Conservation (phyloP, 2,888 invertebrate species). For the Sesia bembeciformis region DNA sequence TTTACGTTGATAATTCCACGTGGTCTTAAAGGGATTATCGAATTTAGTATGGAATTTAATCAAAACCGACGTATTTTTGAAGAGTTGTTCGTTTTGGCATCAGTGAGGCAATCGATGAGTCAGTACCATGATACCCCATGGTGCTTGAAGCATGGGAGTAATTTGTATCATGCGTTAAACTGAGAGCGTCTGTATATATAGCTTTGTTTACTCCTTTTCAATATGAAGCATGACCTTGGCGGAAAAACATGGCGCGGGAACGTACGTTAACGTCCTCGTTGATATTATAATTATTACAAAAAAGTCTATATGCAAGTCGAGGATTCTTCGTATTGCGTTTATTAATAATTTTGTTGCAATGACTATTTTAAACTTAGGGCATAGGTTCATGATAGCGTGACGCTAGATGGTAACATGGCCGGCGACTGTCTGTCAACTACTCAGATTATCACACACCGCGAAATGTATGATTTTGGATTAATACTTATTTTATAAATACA, state of each 20-base stretch:
- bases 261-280: slow-evolving; percentile 44
- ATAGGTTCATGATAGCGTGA: slow-evolving; percentile 60
- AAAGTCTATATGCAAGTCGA: slow-evolving; percentile 15
- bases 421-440: slow-evolving; percentile 47
- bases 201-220: slow-evolving; percentile 68
- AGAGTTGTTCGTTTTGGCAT: slow-evolving; percentile 32
- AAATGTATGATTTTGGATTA: slow-evolving; percentile 18
- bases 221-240: slow-evolving; percentile 67
- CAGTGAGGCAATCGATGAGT: slow-evolving; percentile 57
- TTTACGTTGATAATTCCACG: slow-evolving; percentile 27
- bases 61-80: slow-evolving; percentile 59
- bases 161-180: slow-evolving; percentile 11
- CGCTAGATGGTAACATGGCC: slow-evolving; percentile 68
- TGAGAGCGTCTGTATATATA: slow-evolving; percentile 18
- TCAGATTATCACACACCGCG: slow-evolving; percentile 45
- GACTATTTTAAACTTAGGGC: slow-evolving; percentile 52
- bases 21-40: slow-evolving; percentile 22
- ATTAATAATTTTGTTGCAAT: slow-evolving; percentile 45
- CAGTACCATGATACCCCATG: slow-evolving; percentile 29
- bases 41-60: slow-evolving; percentile 3
- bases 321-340: slow-evolving; percentile 13
- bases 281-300: slow-evolving; percentile 26
- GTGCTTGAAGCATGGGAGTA: slow-evolving; percentile 12
- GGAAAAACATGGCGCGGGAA: slow-evolving; percentile 70
- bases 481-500: background rate